Conservation (phyloP, 2,797 vertebrate genomes). For the Diglossa cyanea region DNA sequence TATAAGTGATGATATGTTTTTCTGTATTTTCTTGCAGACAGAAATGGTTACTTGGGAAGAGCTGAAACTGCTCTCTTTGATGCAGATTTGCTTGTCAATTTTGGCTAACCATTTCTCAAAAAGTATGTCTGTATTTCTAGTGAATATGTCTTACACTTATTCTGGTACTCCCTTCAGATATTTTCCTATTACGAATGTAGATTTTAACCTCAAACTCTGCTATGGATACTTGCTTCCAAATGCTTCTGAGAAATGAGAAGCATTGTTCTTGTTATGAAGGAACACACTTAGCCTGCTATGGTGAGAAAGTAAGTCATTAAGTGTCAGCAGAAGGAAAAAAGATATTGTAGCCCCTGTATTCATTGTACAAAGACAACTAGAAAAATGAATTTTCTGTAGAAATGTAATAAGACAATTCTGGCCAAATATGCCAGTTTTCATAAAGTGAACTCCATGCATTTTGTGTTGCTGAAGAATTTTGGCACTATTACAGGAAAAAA, state of each 20-base stretch:
- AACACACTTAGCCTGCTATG: not conserved
- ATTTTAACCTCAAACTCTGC: not conserved
- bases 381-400: not conserved
- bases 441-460: not conserved
- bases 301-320: not conserved
- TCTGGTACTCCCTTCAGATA: not conserved
- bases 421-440: not conserved
- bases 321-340: not conserved
- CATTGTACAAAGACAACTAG: not conserved
- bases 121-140: not conserved
- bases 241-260: not conserved
- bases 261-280: not conserved
- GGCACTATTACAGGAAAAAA: not conserved
- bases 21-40: not conserved
- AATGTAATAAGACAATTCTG: not conserved
- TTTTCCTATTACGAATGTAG: not conserved
- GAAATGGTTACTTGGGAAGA: not conserved
- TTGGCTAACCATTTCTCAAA: not conserved
- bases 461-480: not conserved
- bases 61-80: not conserved
- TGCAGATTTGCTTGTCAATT: not conserved
- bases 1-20: not conserved
- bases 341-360: not conserved
- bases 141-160: not conserved
- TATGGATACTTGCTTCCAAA: not conserved